Evolutionary conservation across 1,140 invertebrate species (phyloP).

Genomic region (Thaumetopoea pityocampa): DNA sequence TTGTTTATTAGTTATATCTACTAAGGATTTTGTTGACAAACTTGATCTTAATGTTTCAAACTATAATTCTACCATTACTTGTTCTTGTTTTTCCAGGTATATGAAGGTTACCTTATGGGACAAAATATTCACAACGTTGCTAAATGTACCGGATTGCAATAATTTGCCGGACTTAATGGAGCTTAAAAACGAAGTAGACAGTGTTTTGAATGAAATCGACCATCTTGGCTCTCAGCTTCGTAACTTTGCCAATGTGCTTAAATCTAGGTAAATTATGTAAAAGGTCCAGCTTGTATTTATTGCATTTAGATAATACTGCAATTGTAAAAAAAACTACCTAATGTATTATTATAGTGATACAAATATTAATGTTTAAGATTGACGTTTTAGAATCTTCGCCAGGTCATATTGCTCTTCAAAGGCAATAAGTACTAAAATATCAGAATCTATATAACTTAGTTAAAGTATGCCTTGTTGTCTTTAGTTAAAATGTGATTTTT

Average conservation of each 20-base stretch:
- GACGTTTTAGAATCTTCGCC: constrained; percentile 34
- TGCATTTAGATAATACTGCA: constrained; percentile 68
- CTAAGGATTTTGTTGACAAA: background rate
- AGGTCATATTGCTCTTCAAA: constrained; percentile 27
- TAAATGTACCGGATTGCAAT: constrained; percentile 83
- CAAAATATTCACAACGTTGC: constrained; percentile 79
- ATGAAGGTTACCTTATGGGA: constrained; percentile 81
- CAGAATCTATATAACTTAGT: constrained; percentile 35
- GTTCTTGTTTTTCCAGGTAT: constrained; percentile 74
- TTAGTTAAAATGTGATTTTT: constrained; percentile 71
- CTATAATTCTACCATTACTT: background rate
- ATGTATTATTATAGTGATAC: constrained; percentile 40
- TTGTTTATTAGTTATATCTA: too few relatives aligned
- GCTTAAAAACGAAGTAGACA: constrained; percentile 79
- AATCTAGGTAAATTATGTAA: constrained; percentile 64
- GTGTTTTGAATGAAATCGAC: constrained; percentile 74
- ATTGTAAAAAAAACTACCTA: constrained; percentile 55
- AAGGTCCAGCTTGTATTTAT: constrained; percentile 59
- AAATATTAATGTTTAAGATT: constrained; percentile 48
- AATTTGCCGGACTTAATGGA: constrained; percentile 80
- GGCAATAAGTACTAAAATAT: constrained; percentile 47
- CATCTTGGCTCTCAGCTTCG: constrained; percentile 60
- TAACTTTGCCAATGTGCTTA: constrained; percentile 73
- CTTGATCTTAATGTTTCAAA: background rate
- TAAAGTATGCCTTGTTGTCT: constrained; percentile 43